Evolutionary conservation across 2,797 vertebrate species (phyloP).

Genomic region (Sciurus carolinensis): DNA sequence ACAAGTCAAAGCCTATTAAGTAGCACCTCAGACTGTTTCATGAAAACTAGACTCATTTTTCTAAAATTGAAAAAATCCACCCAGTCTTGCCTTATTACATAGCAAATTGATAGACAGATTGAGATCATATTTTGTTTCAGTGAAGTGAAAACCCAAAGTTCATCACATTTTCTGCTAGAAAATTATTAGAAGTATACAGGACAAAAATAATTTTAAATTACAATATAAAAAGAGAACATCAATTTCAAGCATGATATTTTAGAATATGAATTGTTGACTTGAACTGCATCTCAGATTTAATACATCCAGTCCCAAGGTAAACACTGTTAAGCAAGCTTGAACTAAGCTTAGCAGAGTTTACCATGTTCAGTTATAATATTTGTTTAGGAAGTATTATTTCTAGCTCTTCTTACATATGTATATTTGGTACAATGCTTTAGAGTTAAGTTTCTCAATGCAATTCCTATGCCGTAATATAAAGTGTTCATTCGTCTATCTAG

Average conservation of each 20-base stretch:
- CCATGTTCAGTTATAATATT: constrained; percentile 82
- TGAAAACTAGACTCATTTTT: constrained; percentile 77
- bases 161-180: constrained; percentile 48
- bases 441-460: constrained; percentile 65
- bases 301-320: constrained; percentile 76
- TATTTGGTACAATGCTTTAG: constrained; percentile 70
- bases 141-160: constrained; percentile 59
- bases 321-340: constrained; percentile 81
- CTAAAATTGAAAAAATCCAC: constrained; percentile 76
- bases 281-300: constrained; percentile 77
- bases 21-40: constrained; percentile 67
- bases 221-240: constrained; percentile 56
- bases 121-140: constrained; percentile 62
- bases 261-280: constrained; percentile 81
- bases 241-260: constrained; percentile 65
- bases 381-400: constrained; percentile 83
- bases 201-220: constrained; percentile 70
- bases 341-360: constrained; percentile 81
- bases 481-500: constrained; percentile 30
- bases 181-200: constrained; percentile 65
- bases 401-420: constrained; percentile 70
- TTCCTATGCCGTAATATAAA: constrained; percentile 31
- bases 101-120: constrained; percentile 74
- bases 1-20: constrained; percentile 71
- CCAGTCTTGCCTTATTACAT: constrained; percentile 59